These are phyloP conservation scores for Podarcis muralis DNA, from an alignment of 2,113 vertebrate genomes.

Conservation along the genomic window DNA sequence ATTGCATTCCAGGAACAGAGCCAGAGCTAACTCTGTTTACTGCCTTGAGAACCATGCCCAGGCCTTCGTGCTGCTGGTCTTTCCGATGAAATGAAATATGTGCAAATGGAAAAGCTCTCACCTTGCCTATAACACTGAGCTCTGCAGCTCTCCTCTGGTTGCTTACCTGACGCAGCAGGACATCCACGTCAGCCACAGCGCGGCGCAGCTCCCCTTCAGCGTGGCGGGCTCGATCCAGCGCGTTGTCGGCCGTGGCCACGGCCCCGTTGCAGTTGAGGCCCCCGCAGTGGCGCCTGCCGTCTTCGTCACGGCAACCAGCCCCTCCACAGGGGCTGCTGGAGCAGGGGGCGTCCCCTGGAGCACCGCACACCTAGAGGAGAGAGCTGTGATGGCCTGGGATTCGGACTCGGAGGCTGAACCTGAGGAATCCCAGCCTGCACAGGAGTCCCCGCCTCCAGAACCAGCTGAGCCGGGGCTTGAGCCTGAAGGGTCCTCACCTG, in stretches of 20 bases:
- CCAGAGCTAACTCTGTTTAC: background rate
- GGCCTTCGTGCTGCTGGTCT: background rate
- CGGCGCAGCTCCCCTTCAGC: conserved; percentile 87
- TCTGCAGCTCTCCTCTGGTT: too few species aligned
- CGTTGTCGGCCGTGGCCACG: conserved; percentile 82
- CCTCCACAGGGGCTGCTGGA: conserved; percentile 90
- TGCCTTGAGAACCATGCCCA: background rate
- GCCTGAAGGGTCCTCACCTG: too few species aligned
- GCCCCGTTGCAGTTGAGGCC: conserved; percentile 91
- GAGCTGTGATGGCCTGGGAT: too few species aligned
- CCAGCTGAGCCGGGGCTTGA: too few species aligned
- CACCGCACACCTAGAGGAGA: conserved; percentile 87
- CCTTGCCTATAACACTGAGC: background rate
- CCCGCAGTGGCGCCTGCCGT: conserved; percentile 88
- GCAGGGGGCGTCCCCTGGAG: conserved; percentile 82
- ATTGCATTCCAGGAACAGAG: background rate
- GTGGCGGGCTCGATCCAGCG: conserved; percentile 85
- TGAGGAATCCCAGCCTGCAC: too few species aligned
- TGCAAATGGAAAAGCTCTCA: accelerated
- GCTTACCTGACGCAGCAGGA: conserved; percentile 83
- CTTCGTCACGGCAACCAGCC: conserved; percentile 90
- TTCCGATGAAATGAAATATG: background rate
- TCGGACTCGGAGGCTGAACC: too few species aligned
- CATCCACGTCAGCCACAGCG: conserved; percentile 85
- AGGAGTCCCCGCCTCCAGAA: too few species aligned